Conservation (phyloP, 2,888 invertebrate species). For the Rhagonycha lutea region DNA sequence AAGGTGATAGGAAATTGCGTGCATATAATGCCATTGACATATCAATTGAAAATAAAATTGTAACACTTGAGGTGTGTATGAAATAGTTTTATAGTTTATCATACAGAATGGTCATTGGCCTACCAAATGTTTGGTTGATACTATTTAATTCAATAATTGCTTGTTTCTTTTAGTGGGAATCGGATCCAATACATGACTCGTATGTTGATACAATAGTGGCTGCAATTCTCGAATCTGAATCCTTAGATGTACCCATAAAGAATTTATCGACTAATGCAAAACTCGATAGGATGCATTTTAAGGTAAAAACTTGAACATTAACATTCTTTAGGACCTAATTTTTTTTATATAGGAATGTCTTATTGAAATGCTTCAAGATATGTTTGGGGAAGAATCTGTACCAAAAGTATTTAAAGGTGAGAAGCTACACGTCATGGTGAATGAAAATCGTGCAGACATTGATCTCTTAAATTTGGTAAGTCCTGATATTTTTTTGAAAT, state of each 20-base stretch:
- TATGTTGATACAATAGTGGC: conserved; percentile 94
- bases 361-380: conserved; percentile 88
- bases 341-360: conserved; percentile 71
- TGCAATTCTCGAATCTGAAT: conserved; percentile 82
- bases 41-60: conserved; percentile 77
- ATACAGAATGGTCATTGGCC: neutral
- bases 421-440: conserved; percentile 81
- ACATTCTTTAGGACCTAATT: neutral
- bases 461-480: conserved; percentile 78
- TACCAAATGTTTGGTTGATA: neutral
- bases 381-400: conserved; percentile 93
- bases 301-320: conserved; percentile 57
- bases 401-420: conserved; percentile 94
- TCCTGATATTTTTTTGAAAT: conserved; percentile 11
- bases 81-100: neutral
- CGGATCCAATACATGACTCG: conserved; percentile 96
- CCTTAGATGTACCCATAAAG: conserved; percentile 66
- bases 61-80: conserved; percentile 74
- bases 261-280: conserved; percentile 67
- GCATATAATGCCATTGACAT: conserved; percentile 86
- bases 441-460: conserved; percentile 83
- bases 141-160: neutral
- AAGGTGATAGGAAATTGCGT: conserved; percentile 72
- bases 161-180: conserved; percentile 74
- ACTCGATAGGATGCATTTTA: conserved; percentile 89